A percentile compares a stretch with the other conserved stretches of the same genome.
Conservation (phyloP, 2,113 vertebrate species). For the Protobothrops flavoviridis region DNA sequence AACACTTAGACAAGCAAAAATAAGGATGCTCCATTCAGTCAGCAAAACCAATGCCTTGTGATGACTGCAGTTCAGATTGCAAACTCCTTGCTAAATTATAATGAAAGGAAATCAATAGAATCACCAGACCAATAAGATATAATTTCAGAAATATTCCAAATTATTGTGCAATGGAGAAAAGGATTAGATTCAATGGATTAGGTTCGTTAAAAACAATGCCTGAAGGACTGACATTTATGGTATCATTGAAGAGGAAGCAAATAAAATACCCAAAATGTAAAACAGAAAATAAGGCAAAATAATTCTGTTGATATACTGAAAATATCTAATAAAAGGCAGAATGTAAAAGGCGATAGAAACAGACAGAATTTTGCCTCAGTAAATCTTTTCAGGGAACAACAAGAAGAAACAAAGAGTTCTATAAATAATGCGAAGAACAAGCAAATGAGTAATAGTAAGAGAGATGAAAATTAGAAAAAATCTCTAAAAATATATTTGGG, state of each 20-base stretch:
- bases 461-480: neutral
- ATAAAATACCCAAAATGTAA: neutral
- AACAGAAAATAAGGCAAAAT: neutral
- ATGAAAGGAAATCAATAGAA: neutral
- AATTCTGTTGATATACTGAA: neutral
- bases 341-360: neutral
- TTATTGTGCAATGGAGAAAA: neutral
- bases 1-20: neutral
- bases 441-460: neutral
- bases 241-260: neutral
- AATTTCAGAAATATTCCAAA: neutral
- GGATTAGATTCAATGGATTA: neutral
- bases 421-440: neutral
- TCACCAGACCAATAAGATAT: neutral
- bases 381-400: neutral
- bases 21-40: neutral
- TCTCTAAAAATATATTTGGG: neutral
- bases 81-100: neutral
- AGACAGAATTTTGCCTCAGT: neutral
- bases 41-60: neutral
- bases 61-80: neutral
- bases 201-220: neutral
- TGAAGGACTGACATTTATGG: neutral
- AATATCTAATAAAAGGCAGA: neutral
- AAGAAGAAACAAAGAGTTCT: neutral